Conservation (phyloP, 2,888 invertebrate genomes). For the Orchesella flavescens region DNA sequence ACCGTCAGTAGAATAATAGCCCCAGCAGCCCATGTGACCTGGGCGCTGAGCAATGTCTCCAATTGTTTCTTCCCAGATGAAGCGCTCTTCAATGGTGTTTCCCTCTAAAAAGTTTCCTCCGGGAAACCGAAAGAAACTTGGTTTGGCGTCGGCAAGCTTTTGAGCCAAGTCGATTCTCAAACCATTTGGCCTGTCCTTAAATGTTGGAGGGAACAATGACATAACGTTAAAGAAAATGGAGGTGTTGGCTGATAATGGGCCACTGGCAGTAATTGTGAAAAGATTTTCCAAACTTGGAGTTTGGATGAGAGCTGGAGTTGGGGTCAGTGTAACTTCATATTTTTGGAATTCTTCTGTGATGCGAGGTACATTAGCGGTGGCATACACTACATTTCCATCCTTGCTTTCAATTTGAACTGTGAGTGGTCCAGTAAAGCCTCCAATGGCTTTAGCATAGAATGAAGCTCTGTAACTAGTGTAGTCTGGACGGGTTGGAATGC, state of each 20-base stretch:
- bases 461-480: conserved; percentile 45
- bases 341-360: conserved; percentile 43
- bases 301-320: conserved; percentile 26
- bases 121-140: conserved; percentile 48
- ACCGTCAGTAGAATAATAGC: conserved; percentile 44
- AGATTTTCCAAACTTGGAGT: conserved; percentile 38
- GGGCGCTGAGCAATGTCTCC: conserved; percentile 41
- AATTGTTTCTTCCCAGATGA: conserved; percentile 54
- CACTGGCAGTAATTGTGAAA: conserved; percentile 36
- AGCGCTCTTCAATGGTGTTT: conserved; percentile 40
- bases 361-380: conserved; percentile 32
- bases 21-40: conserved; percentile 51
- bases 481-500: conserved; percentile 47
- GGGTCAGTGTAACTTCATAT: conserved; percentile 38
- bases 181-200: conserved; percentile 36
- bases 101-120: conserved; percentile 54
- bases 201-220: conserved; percentile 51
- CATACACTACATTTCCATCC: conserved; percentile 34
- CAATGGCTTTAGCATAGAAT: conserved; percentile 36
- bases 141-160: conserved; percentile 44
- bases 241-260: conserved; percentile 14
- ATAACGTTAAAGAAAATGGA: conserved; percentile 52
- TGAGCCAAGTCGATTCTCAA: conserved; percentile 39
- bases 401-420: conserved; percentile 34
- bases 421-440: conserved; percentile 27